Conservation (phyloP, 2,888 invertebrate species). For the Vesta saturnalis region DNA sequence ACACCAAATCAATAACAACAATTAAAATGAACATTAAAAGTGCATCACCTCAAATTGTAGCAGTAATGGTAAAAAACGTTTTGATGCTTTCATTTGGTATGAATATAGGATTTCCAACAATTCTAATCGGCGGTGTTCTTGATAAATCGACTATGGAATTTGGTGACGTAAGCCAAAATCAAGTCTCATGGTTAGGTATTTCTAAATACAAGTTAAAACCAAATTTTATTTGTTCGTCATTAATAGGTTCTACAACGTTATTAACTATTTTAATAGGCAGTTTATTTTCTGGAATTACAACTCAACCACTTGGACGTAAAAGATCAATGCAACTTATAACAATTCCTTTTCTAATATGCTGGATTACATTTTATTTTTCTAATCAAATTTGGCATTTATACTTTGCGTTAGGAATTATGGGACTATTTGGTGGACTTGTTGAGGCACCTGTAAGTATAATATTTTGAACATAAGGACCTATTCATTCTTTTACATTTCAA, state of each 20-base stretch:
- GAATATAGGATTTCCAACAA: conserved; percentile 83
- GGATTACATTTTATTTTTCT: conserved; percentile 78
- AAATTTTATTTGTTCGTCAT: no score
- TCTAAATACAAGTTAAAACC: no score
- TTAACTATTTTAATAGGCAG: conserved; percentile 84
- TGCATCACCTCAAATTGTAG: conserved; percentile 77
- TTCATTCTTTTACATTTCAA: no score
- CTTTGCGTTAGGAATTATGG: conserved; percentile 75
- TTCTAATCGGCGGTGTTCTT: conserved; percentile 78
- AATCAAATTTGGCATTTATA: conserved; percentile 72
- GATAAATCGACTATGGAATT: conserved; percentile 57
- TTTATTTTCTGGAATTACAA: conserved; percentile 75
- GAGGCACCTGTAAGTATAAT: conserved; percentile 84
- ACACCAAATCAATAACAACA: no score
- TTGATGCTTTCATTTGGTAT: conserved; percentile 81
- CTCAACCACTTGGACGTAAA: conserved; percentile 76
- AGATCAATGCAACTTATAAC: conserved; percentile 80
- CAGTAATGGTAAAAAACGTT: conserved; percentile 82
- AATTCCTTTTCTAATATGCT: conserved; percentile 77
- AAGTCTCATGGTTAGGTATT: conserved; percentile 81
- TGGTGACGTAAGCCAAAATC: conserved; percentile 67
- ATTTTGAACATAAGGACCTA: no score
- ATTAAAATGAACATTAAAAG: no score
- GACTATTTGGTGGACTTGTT: conserved; percentile 79
- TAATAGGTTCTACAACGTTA: conserved; percentile 79